These are phyloP conservation scores for Pelagia noctiluca DNA, from an alignment of 30 jellyfish, hydroid and myxozoan species.

Conservation along the genomic window DNA sequence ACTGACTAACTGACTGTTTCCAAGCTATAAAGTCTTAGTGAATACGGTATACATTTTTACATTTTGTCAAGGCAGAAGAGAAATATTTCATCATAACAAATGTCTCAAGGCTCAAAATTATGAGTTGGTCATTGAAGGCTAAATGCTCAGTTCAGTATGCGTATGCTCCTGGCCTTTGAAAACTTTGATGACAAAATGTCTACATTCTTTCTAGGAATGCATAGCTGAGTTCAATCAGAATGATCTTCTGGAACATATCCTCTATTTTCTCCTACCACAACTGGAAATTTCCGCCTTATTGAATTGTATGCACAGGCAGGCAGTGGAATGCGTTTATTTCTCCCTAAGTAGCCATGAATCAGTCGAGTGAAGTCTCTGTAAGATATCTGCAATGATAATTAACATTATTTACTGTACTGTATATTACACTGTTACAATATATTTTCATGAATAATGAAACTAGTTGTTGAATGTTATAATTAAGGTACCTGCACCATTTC, in stretches of 20 bases:
- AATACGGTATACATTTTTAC: too few species aligned
- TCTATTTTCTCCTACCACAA: conserved; percentile 11
- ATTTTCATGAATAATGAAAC: not conserved
- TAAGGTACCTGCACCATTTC: too few species aligned
- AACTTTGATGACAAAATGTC: not conserved
- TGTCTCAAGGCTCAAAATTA: too few species aligned
- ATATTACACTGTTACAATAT: not conserved
- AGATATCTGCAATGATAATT: too few species aligned
- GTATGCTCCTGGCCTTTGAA: not conserved
- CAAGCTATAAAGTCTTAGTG: too few species aligned
- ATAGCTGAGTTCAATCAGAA: not conserved
- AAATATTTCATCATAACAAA: too few species aligned
- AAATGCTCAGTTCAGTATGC: not conserved
- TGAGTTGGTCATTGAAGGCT: too few species aligned
- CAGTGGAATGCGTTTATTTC: conserved; percentile 18
- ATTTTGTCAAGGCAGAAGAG: too few species aligned
- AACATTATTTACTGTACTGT: too few species aligned
- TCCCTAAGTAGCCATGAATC: conserved; percentile 33
- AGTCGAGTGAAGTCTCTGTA: conserved; percentile 8
- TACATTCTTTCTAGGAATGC: not conserved
- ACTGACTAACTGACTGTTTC: too few species aligned
- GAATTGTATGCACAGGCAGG: conserved; percentile 17
- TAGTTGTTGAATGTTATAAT: not conserved
- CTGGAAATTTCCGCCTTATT: conserved; percentile 9
- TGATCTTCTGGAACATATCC: not conserved